phyloP scores from a whole-genome alignment of 2,888 invertebrate genomes.

The Heliconius ethilla region DNA sequence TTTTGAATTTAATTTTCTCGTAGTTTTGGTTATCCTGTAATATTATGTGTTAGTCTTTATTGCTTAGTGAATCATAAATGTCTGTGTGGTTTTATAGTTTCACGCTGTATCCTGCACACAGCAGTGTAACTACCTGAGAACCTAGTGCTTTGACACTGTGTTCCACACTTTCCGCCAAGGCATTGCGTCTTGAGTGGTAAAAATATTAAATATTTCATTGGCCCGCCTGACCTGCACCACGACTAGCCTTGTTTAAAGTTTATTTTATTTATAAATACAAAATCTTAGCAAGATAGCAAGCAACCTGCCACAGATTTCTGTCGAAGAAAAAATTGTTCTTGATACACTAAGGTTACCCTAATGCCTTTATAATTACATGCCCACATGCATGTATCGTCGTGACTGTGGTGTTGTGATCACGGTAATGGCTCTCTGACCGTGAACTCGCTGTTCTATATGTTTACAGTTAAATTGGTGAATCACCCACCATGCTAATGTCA shows the following conservation, averaged over 20 bases:
- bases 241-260: background rate
- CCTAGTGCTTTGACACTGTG: too few species aligned
- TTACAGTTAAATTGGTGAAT: conserved; percentile 61
- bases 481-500: conserved; percentile 13
- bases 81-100: conserved; percentile 57
- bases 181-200: too few species aligned
- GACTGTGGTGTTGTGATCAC: conserved; percentile 61
- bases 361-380: conserved; percentile 78
- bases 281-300: background rate
- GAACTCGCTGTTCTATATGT: conserved; percentile 57
- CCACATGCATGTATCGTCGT: conserved; percentile 66
- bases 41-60: conserved; percentile 19
- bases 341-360: conserved; percentile 60
- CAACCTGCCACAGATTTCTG: conserved; percentile 58
- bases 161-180: too few species aligned
- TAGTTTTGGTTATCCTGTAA: conserved; percentile 34
- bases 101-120: too few species aligned
- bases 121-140: too few species aligned
- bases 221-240: too few species aligned
- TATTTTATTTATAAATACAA: background rate
- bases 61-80: too few species aligned
- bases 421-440: conserved; percentile 59
- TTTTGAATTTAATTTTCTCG: conserved; percentile 65
- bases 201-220: too few species aligned
- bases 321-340: conserved; percentile 47